phyloP scores from a whole-genome alignment of 2,888 invertebrate genomes.

The Liposcelis brunnea region DNA sequence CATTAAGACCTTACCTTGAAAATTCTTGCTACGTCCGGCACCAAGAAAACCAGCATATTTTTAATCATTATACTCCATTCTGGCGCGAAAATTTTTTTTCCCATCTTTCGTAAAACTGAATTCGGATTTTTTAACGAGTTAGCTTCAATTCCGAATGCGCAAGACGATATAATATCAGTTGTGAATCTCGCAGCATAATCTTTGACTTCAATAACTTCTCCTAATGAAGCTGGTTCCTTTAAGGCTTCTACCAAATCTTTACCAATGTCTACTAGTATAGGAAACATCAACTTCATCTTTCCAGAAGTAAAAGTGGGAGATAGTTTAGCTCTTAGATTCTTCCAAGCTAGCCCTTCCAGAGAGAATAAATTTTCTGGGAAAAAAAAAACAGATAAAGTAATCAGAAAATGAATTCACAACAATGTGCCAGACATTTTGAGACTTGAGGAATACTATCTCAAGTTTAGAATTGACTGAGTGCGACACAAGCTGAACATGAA shows the following conservation, averaged over 20 bases:
- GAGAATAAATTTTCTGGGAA: constrained; percentile 1
- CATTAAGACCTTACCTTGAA: too few relatives aligned
- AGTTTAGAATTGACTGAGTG: too few relatives aligned
- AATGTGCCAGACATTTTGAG: too few relatives aligned
- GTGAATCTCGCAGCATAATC: constrained; percentile 16
- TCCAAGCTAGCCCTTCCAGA: neutral
- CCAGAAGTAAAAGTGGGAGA: constrained; percentile 5
- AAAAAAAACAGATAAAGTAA: neutral
- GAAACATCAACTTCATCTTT: constrained; percentile 7
- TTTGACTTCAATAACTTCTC: constrained; percentile 5
- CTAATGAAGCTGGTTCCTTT: neutral
- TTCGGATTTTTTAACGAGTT: constrained; percentile 15
- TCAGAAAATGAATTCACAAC: too few relatives aligned
- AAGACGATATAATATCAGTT: constrained; percentile 19
- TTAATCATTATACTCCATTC: constrained; percentile 11
- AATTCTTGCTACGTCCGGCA: too few relatives aligned
- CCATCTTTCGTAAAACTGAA: constrained; percentile 15
- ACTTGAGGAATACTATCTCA: too few relatives aligned
- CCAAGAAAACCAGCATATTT: too few relatives aligned
- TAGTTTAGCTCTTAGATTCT: constrained; percentile 1
- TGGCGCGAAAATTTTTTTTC: constrained; percentile 12
- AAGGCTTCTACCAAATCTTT: neutral
- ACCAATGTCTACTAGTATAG: neutral
- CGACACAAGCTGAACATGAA: too few relatives aligned
- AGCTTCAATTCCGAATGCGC: constrained; percentile 19